These are phyloP conservation scores for Cyanoliseus patagonus DNA, from an alignment of 2,113 vertebrate species.

Conservation along the genomic window DNA sequence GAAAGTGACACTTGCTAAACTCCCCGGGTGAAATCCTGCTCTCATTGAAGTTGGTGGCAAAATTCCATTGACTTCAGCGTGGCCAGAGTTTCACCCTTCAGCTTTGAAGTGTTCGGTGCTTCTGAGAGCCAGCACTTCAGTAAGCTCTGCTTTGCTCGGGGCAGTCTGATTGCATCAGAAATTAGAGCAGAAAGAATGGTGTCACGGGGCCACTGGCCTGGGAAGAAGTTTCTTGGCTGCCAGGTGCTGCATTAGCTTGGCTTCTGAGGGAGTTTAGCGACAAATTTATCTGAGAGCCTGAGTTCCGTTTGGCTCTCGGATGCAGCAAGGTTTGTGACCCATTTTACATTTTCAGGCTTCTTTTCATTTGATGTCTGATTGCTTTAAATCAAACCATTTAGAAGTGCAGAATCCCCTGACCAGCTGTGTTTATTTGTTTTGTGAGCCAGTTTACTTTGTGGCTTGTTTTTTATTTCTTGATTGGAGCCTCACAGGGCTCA, in stretches of 20 bases:
- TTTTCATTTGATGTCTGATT: constrained; percentile 1
- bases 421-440: not conserved
- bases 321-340: not conserved
- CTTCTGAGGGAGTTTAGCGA: not conserved
- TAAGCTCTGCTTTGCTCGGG: constrained; percentile 18
- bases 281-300: not conserved
- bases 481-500: not conserved
- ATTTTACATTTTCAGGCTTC: not conserved
- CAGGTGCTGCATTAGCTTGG: constrained; percentile 21
- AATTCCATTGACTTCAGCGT: constrained; percentile 15
- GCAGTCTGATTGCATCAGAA: constrained; percentile 51
- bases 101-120: constrained; percentile 40
- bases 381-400: not conserved
- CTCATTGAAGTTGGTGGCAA: not conserved
- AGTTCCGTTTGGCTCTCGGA: not conserved
- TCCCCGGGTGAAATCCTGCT: not conserved
- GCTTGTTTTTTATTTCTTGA: not conserved
- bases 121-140: constrained; percentile 26
- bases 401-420: not conserved
- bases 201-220: constrained; percentile 25
- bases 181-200: constrained; percentile 53
- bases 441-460: not conserved
- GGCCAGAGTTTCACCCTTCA: constrained; percentile 33
- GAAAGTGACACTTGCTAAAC: not conserved
- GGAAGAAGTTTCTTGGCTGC: constrained; percentile 36